These are phyloP conservation scores for Hermaeophaga mercurialis DNA, from an alignment of 2,888 invertebrate genomes.

Conservation along the genomic window DNA sequence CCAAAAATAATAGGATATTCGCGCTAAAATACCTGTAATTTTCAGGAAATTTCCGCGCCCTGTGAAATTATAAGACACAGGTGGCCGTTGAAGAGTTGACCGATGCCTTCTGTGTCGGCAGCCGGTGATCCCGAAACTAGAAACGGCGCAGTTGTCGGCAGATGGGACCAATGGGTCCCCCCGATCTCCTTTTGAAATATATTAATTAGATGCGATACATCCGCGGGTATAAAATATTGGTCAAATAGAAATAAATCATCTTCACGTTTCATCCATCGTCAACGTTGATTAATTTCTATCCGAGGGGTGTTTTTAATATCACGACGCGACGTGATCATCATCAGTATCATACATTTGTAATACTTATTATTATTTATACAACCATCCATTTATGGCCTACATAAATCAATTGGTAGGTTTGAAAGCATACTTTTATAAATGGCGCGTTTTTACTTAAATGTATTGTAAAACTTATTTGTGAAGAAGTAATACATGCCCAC, in stretches of 20 bases:
- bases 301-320: conserved; percentile 4
- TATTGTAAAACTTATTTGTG: too few relatives aligned
- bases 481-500: too few relatives aligned
- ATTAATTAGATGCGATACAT: conserved; percentile 25
- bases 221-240: conserved; percentile 25
- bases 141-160: conserved; percentile 29
- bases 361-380: too few relatives aligned
- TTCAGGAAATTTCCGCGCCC: neutral
- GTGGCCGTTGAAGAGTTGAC: conserved; percentile 25
- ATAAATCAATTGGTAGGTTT: too few relatives aligned
- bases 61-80: conserved; percentile 15
- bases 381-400: too few relatives aligned
- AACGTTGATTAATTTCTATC: conserved; percentile 16
- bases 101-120: conserved; percentile 29
- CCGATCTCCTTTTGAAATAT: conserved; percentile 19
- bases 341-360: too few relatives aligned
- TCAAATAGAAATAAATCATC: conserved; percentile 23
- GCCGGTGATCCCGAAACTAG: conserved; percentile 26
- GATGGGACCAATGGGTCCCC: conserved; percentile 24
- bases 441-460: too few relatives aligned
- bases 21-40: neutral
- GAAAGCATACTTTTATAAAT: too few relatives aligned
- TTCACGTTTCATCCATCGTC: conserved; percentile 15
- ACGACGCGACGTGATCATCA: too few relatives aligned
- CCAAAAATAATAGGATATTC: too few relatives aligned